Evolutionary conservation across 2,888 invertebrate species (phyloP).

Genomic region (Caenorhabditis zanzibari): DNA sequence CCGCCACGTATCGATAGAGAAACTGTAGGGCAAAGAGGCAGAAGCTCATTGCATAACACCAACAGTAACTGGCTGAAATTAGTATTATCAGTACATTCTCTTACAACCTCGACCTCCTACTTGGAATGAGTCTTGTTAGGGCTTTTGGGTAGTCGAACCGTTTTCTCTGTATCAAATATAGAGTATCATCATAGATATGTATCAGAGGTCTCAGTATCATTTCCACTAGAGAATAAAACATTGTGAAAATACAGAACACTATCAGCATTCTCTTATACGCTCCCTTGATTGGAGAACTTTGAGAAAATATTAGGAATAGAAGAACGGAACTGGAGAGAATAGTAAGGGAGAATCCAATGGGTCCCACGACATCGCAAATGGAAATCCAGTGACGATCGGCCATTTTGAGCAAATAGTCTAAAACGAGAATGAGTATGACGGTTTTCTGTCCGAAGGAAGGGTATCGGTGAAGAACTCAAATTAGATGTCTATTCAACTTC

Average conservation of each 20-base stretch:
- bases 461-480: background rate
- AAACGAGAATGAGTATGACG: background rate
- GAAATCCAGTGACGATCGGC: constrained; percentile 31
- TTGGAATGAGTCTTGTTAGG: constrained; percentile 23
- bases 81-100: background rate
- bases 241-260: constrained; percentile 42
- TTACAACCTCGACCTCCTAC: constrained; percentile 2
- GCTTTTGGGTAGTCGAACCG: constrained; percentile 27
- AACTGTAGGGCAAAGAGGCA: constrained; percentile 43
- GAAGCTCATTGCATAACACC: constrained; percentile 49
- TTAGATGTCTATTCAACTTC: background rate
- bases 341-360: constrained; percentile 18
- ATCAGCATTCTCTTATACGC: constrained; percentile 43
- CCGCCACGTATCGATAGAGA: constrained; percentile 25
- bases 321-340: constrained; percentile 16
- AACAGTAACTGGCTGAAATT: constrained; percentile 30
- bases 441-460: background rate
- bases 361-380: constrained; percentile 28
- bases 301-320: constrained; percentile 17
- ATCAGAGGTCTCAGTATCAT: constrained; percentile 40
- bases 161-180: constrained; percentile 48
- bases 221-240: constrained; percentile 53
- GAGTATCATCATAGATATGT: constrained; percentile 51
- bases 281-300: constrained; percentile 36
- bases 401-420: constrained; percentile 15